phyloP scores from a whole-genome alignment of 2,888 invertebrate genomes.

The Sarcophaga caerulescens region DNA sequence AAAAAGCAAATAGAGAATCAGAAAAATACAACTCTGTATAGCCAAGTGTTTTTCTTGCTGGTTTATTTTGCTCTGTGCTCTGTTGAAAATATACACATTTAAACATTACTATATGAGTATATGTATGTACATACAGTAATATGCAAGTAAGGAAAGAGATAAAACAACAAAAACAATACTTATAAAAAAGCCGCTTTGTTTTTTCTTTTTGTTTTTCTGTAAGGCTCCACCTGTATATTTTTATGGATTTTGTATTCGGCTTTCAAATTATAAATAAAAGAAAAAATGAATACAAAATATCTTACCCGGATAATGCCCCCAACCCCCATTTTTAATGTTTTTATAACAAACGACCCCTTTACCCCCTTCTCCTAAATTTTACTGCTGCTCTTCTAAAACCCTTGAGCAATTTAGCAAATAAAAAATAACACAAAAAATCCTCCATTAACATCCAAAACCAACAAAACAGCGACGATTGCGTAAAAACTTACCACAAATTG shows the following conservation, averaged over 20 bases:
- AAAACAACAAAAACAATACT: conserved; percentile 30
- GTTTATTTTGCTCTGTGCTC: conserved; percentile 61
- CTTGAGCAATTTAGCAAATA: conserved; percentile 49
- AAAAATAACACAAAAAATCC: conserved; percentile 45
- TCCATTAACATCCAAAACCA: conserved; percentile 41
- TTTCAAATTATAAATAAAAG: conserved; percentile 22
- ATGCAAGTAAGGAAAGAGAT: not conserved
- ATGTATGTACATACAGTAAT: conserved; percentile 45
- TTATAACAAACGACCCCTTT: conserved; percentile 24
- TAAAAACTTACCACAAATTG: conserved; percentile 58
- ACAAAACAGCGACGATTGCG: conserved; percentile 57
- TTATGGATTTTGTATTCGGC: conserved; percentile 60
- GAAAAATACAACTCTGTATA: conserved; percentile 60
- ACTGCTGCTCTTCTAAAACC: conserved; percentile 25
- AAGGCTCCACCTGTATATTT: conserved; percentile 68
- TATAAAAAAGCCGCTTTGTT: conserved; percentile 77
- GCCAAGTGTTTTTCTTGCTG: conserved; percentile 59
- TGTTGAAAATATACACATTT: conserved; percentile 50
- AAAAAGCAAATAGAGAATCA: conserved; percentile 34
- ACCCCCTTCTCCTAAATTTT: conserved; percentile 8
- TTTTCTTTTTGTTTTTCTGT: conserved; percentile 71
- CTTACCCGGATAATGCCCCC: conserved; percentile 37
- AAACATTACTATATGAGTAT: not conserved
- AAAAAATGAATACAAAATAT: conserved; percentile 55
- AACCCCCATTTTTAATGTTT: conserved; percentile 34